Evolutionary conservation across 30 jellyfish, hydroid and myxozoan genomes (phyloP).

Genomic region (Turritopsis dohrnii): DNA sequence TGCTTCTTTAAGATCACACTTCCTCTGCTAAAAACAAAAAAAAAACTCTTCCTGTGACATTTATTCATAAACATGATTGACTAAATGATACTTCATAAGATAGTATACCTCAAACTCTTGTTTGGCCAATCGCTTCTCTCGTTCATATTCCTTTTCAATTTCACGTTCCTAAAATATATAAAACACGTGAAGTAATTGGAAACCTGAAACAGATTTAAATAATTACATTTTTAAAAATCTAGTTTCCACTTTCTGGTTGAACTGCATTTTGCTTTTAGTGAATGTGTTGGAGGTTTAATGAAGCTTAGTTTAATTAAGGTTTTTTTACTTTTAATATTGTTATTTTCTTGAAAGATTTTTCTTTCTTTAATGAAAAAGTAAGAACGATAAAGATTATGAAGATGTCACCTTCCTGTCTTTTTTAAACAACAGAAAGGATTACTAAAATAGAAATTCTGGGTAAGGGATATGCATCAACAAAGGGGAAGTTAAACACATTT

Average conservation of each 20-base stretch:
- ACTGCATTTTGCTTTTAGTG: too few species aligned
- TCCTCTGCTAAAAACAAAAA: constrained; percentile 46
- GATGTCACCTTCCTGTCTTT: too few species aligned
- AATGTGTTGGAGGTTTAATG: too few species aligned
- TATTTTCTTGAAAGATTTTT: too few species aligned
- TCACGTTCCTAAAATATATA: constrained; percentile 52
- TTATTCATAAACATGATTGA: not conserved
- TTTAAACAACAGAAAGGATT: too few species aligned
- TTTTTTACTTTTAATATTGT: too few species aligned
- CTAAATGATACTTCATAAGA: not conserved
- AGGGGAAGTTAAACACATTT: too few species aligned
- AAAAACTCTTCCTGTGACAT: not conserved
- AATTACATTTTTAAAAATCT: not conserved
- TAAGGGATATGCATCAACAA: too few species aligned
- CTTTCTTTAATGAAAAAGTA: too few species aligned
- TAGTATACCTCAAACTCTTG: constrained; percentile 74
- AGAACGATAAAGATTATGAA: too few species aligned
- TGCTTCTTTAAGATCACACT: constrained; percentile 72
- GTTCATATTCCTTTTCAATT: constrained; percentile 68
- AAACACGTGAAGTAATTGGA: not conserved
- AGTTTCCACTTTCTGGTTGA: not conserved
- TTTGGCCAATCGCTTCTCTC: constrained; percentile 82
- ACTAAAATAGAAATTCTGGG: too few species aligned
- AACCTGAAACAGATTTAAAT: not conserved
- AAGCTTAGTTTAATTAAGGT: too few species aligned